Evolutionary conservation across 1,140 invertebrate genomes (phyloP).

Genomic region (Diprion similis): DNA sequence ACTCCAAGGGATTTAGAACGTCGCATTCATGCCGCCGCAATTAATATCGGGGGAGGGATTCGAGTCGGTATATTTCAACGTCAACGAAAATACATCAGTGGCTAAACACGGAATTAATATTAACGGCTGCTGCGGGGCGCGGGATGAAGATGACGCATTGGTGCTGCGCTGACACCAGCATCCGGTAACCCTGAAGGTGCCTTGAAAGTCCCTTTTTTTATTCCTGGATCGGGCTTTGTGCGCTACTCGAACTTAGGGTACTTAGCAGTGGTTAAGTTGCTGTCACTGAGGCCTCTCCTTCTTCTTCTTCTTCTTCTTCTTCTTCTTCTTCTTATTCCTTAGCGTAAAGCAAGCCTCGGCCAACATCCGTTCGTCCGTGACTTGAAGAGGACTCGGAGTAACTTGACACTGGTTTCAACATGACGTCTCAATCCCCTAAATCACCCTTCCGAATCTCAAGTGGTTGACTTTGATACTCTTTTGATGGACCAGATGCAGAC

Average conservation of each 20-base stretch:
- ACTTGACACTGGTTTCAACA: too few species aligned
- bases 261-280: not conserved
- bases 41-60: not conserved
- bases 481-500: too few species aligned
- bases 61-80: not conserved
- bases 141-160: not conserved
- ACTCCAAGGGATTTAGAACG: too few species aligned
- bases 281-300: not conserved
- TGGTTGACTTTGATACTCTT: too few species aligned
- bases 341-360: too few species aligned
- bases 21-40: not conserved
- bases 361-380: not conserved
- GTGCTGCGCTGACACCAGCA: not conserved
- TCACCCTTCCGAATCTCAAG: too few species aligned
- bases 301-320: too few species aligned
- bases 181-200: not conserved
- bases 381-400: too few species aligned
- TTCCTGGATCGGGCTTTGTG: too few species aligned
- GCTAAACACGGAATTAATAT: not conserved
- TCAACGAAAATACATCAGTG: conserved; percentile 7
- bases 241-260: not conserved
- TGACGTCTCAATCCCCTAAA: too few species aligned
- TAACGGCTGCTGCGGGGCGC: not conserved
- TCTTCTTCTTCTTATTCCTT: too few species aligned
- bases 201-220: too few species aligned